Percentiles rank a stretch among this genome's conserved stretches.
Evolutionary conservation across 2,113 vertebrate species (phyloP).

Genomic region (Urocitellus parryii): DNA sequence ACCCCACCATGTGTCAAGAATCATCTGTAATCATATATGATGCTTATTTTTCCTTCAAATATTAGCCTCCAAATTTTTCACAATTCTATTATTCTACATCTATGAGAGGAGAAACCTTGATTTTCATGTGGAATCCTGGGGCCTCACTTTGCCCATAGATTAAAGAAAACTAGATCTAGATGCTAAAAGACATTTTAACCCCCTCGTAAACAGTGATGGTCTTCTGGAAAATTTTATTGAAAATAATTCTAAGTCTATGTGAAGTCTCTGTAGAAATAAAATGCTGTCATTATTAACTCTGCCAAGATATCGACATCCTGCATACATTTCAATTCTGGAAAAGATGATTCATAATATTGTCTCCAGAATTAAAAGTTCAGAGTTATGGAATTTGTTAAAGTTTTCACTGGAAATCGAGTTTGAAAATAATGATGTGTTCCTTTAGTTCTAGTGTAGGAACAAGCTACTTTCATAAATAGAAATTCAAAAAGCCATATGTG

Average conservation of each 20-base stretch:
- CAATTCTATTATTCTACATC: background rate
- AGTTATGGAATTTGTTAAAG: background rate
- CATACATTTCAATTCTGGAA: background rate
- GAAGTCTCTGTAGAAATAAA: background rate
- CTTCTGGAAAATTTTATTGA: background rate
- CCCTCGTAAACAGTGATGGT: background rate
- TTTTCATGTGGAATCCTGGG: background rate
- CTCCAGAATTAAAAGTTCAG: background rate
- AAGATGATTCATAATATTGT: background rate
- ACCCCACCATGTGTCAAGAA: background rate
- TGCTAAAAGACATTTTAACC: background rate
- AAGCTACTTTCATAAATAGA: background rate
- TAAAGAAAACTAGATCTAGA: background rate
- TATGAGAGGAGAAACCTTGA: background rate
- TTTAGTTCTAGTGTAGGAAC: background rate
- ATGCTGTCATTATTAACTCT: background rate
- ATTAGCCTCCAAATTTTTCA: background rate
- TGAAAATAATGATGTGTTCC: background rate
- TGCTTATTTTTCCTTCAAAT: background rate
- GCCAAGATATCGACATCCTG: background rate
- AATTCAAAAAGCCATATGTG: background rate
- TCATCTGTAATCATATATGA: background rate
- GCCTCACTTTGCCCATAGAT: background rate
- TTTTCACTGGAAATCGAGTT: slow-evolving; percentile 10
- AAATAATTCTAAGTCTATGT: background rate